Conservation (phyloP, 2,888 invertebrate species). For the Geophilus truncorum region DNA sequence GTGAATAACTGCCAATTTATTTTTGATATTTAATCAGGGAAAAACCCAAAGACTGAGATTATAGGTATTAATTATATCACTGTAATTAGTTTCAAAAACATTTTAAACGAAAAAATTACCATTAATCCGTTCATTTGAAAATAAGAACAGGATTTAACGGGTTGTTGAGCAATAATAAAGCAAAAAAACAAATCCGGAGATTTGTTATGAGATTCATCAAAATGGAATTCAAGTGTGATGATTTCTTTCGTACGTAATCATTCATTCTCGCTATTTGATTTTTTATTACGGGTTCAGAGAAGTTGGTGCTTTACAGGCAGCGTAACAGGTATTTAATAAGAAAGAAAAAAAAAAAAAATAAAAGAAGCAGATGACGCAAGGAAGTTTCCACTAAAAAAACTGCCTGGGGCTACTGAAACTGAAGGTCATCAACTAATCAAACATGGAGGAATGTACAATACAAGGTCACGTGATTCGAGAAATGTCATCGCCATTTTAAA, state of each 20-base stretch:
- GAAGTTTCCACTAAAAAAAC: not conserved
- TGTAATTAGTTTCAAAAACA: too few species aligned
- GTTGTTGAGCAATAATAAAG: too few species aligned
- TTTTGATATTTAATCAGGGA: not conserved
- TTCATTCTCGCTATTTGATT: not conserved
- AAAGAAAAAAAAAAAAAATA: slow-evolving; percentile 1
- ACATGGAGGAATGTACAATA: slow-evolving; percentile 23
- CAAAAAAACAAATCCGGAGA: not conserved
- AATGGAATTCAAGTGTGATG: not conserved
- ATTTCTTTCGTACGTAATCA: not conserved
- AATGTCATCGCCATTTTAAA: slow-evolving; percentile 27
- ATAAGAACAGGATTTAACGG: too few species aligned
- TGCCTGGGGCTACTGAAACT: not conserved
- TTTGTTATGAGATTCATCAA: not conserved
- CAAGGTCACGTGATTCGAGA: slow-evolving; percentile 17
- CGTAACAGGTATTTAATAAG: slow-evolving; percentile 14
- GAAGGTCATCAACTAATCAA: slow-evolving; percentile 27
- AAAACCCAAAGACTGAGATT: not conserved
- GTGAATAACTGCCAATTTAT: not conserved
- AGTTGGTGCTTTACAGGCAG: not conserved
- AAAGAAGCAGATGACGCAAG: slow-evolving; percentile 12
- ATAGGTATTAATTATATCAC: not conserved
- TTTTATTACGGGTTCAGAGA: not conserved
- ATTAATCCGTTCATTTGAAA: too few species aligned
- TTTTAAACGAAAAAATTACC: too few species aligned